phyloP scores from a whole-genome alignment of 2,888 invertebrate genomes.

The Choreutis nemorana region DNA sequence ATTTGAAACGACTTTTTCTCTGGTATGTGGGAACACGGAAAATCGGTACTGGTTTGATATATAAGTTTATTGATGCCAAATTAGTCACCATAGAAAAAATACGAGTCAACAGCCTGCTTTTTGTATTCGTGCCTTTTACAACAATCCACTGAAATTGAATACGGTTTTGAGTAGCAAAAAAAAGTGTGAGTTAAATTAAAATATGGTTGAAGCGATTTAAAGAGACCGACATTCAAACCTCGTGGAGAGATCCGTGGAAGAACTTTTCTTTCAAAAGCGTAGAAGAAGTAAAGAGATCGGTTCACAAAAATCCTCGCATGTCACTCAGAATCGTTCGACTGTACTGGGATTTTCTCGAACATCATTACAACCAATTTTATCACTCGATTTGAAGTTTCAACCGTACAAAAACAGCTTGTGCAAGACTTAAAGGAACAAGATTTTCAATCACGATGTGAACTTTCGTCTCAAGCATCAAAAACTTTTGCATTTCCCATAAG shows the following conservation, averaged over 20 bases:
- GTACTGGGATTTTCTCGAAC: slow-evolving; percentile 2
- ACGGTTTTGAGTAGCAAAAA: neutral
- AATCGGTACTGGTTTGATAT: too few species aligned
- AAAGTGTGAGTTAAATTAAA: neutral
- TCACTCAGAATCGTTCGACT: neutral
- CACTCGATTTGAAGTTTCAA: slow-evolving; percentile 1
- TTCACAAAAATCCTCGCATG: slow-evolving; percentile 1
- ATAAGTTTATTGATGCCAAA: too few species aligned
- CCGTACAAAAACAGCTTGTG: neutral
- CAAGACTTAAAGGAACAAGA: neutral
- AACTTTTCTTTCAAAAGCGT: neutral
- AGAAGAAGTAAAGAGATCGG: neutral
- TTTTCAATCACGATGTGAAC: neutral
- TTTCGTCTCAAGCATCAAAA: too few species aligned
- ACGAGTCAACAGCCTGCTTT: neutral
- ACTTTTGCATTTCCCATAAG: too few species aligned
- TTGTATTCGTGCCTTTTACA: neutral
- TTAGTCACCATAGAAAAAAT: too few species aligned
- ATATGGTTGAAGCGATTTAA: neutral
- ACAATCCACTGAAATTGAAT: neutral
- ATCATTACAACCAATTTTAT: slow-evolving; percentile 1
- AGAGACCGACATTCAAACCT: neutral
- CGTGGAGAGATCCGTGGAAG: neutral
- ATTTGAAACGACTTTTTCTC: too few species aligned
- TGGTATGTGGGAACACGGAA: too few species aligned